Conservation (phyloP, 2,113 vertebrate species). For the Sylvia atricapilla region DNA sequence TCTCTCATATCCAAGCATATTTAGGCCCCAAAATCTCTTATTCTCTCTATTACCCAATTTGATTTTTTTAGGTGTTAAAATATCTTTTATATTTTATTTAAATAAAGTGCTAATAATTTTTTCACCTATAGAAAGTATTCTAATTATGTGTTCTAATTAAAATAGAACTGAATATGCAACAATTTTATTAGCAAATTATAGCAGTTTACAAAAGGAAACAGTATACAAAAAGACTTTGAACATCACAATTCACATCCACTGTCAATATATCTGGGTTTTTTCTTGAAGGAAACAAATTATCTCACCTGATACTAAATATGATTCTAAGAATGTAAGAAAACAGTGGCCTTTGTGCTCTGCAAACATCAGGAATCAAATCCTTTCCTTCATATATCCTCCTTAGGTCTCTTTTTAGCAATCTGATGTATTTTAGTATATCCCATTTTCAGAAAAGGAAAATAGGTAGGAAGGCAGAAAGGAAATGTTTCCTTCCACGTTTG, state of each 20-base stretch:
- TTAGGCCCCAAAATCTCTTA: not conserved
- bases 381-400: not conserved
- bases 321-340: not conserved
- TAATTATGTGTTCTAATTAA: not conserved
- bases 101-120: not conserved
- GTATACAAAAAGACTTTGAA: not conserved
- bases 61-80: not conserved
- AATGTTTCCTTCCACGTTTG: not conserved
- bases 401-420: not conserved
- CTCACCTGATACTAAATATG: not conserved
- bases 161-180: not conserved
- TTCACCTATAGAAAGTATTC: not conserved
- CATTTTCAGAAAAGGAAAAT: not conserved
- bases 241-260: not conserved
- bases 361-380: not conserved
- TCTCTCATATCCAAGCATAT: not conserved
- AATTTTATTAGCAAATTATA: not conserved
- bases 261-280: not conserved
- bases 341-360: not conserved
- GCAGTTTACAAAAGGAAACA: not conserved
- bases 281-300: not conserved
- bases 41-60: not conserved
- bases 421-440: not conserved
- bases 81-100: not conserved
- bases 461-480: not conserved